Evolutionary conservation across 2,888 invertebrate genomes (phyloP), one percentile per base, ranked within the genome.

Genomic region (Agrochola lota): DNA sequence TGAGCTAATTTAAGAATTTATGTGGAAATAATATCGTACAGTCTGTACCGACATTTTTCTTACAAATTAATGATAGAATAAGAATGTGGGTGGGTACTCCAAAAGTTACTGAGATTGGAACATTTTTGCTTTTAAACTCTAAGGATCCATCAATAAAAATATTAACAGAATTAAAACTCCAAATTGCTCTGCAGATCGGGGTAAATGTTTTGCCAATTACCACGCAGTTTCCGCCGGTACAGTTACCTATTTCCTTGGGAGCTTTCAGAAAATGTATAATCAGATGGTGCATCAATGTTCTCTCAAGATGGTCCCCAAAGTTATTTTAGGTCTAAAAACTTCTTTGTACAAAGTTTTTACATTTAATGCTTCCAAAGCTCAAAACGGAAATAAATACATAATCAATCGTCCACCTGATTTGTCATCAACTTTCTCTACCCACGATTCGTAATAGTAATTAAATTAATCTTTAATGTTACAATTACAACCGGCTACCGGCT

Each of bases 1-100:
- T 70, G 83, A 59, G 86, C 84, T 84, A 86, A 84, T 74, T 87
- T 74, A 62, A 83, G 80, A 83, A 26, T 75, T 43, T 55, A 43
- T 55, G 52, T 69, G n/a, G 26, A 43, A 73, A 49, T 78, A 40
- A 68, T 73, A 49, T 52, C 1, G 63, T 59, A 55, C 49, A 23
- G 23, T 35, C 11, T 46, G 20, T 40, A 74, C 74, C 84, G 62
- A 83, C 66, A 74, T 79, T 83, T 63, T 78, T 74, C 35, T 23
- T 55, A 9, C 2, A 23, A 74, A 60, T 59, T 35, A 57, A n/a
- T 69, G 20, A 11, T 57, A 11, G 15, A 30, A 30, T 35, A 20
- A n/a, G 1, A 30, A 35, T 17, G 17, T 17, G 2, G 15, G 17
- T 35, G 46, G 20, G 12, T 20, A 17, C 6, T 9, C 20, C 35